phyloP scores from a whole-genome alignment of 2,113 vertebrate species.

The Oreochromis spilurus region DNA sequence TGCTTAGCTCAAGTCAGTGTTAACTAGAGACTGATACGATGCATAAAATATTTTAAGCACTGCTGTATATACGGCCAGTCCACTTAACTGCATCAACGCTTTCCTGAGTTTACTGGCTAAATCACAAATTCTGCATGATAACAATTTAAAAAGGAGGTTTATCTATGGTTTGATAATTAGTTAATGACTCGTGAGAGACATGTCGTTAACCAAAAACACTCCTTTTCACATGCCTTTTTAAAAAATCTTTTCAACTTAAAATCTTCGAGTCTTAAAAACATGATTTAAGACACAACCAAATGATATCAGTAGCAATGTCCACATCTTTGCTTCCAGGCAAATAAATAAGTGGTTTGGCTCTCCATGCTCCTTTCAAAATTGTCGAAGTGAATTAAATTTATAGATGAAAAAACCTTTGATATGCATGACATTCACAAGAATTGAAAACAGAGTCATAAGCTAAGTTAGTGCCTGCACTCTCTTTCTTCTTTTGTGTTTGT shows the following conservation, averaged over 20 bases:
- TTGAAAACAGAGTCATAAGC: background rate
- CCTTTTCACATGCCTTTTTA: background rate
- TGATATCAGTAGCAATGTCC: background rate
- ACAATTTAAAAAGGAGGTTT: background rate
- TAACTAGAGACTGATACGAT: background rate
- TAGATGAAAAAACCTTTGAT: background rate
- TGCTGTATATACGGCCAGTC: background rate
- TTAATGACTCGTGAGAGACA: background rate
- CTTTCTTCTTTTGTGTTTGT: background rate
- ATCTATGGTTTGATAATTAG: background rate
- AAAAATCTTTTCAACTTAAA: background rate
- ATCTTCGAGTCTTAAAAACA: background rate
- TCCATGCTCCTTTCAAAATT: background rate
- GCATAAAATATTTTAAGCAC: background rate
- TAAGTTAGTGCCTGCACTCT: background rate
- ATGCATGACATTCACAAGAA: background rate
- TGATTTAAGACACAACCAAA: background rate
- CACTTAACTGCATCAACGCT: background rate
- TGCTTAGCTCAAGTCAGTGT: background rate
- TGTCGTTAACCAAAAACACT: background rate
- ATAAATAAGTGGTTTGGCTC: background rate
- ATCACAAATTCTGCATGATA: background rate
- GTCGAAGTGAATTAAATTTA: background rate
- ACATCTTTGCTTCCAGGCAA: background rate
- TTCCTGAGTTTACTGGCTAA: background rate